A percentile compares a stretch with the other conserved stretches of the same genome.
Evolutionary conservation across 2,888 invertebrate genomes (phyloP).

Genomic region (Portevinia maculata): DNA sequence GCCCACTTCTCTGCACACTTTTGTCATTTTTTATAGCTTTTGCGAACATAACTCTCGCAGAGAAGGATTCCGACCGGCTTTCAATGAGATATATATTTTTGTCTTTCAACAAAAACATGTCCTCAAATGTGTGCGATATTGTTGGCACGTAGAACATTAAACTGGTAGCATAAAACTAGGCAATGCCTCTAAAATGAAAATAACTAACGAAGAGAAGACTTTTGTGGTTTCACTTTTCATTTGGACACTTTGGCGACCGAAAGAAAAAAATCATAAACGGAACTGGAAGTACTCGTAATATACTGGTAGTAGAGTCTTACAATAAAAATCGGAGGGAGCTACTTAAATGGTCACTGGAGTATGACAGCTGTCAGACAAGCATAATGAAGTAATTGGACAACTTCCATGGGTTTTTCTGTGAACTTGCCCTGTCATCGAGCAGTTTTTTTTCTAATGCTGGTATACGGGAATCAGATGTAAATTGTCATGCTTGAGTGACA

Average conservation of each 20-base stretch:
- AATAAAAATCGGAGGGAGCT: neutral
- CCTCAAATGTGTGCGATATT: slow-evolving; percentile 21
- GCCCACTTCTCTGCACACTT: slow-evolving; percentile 54
- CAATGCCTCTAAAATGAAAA: slow-evolving; percentile 35
- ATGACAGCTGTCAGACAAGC: slow-evolving; percentile 23
- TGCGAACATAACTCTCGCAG: slow-evolving; percentile 59
- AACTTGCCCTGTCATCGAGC: too few relatives aligned
- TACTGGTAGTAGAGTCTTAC: slow-evolving; percentile 1
- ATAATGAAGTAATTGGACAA: slow-evolving; percentile 11
- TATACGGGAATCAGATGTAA: too few relatives aligned
- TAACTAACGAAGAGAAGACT: slow-evolving; percentile 52
- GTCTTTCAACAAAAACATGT: neutral
- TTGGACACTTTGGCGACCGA: neutral
- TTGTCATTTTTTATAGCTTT: slow-evolving; percentile 68
- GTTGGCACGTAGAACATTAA: slow-evolving; percentile 41
- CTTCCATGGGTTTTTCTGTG: too few relatives aligned
- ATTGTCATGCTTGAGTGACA: too few relatives aligned
- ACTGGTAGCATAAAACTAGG: too few relatives aligned
- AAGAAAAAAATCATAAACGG: neutral
- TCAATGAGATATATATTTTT: slow-evolving; percentile 44
- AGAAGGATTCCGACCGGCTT: slow-evolving; percentile 40
- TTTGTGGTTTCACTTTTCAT: slow-evolving; percentile 68
- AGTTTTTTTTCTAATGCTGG: too few relatives aligned
- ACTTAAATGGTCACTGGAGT: neutral
- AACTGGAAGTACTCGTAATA: slow-evolving; percentile 1